These are phyloP conservation scores for Andrena chrysosceles DNA, from an alignment of 2,888 invertebrate genomes.

Conservation along the genomic window DNA sequence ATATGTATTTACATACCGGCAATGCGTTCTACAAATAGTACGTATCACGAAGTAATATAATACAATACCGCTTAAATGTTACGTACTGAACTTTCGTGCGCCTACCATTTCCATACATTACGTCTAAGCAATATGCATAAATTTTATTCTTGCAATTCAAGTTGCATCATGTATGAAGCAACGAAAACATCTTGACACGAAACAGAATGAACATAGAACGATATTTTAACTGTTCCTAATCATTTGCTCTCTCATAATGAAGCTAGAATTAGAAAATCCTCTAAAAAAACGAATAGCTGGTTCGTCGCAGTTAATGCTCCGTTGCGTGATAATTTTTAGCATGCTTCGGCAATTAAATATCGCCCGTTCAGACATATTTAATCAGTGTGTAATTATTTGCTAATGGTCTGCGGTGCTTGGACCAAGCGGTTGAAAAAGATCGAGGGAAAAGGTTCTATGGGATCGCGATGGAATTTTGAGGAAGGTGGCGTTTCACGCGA, in stretches of 20 bases:
- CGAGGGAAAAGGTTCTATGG: slow-evolving; percentile 24
- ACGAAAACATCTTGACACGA: too few relatives aligned
- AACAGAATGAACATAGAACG: too few relatives aligned
- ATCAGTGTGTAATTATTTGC: background rate
- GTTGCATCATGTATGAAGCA: background rate
- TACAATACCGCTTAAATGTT: slow-evolving; percentile 6
- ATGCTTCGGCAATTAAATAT: background rate
- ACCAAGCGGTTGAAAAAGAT: background rate
- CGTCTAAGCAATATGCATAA: background rate
- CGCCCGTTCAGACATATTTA: background rate
- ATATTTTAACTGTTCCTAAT: too few relatives aligned
- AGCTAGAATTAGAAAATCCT: background rate
- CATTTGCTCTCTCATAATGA: too few relatives aligned
- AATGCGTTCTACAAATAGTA: background rate
- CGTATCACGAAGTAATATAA: background rate
- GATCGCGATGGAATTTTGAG: slow-evolving; percentile 44
- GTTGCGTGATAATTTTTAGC: background rate
- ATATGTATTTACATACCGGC: background rate
- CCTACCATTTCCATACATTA: slow-evolving; percentile 14
- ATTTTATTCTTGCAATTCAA: background rate
- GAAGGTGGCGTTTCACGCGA: slow-evolving; percentile 73
- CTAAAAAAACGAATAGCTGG: background rate
- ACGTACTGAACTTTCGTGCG: background rate
- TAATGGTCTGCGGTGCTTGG: background rate
- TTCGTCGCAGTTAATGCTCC: background rate